Evolutionary conservation across 2,888 invertebrate species (phyloP).

Genomic region (Leucoma salicis): DNA sequence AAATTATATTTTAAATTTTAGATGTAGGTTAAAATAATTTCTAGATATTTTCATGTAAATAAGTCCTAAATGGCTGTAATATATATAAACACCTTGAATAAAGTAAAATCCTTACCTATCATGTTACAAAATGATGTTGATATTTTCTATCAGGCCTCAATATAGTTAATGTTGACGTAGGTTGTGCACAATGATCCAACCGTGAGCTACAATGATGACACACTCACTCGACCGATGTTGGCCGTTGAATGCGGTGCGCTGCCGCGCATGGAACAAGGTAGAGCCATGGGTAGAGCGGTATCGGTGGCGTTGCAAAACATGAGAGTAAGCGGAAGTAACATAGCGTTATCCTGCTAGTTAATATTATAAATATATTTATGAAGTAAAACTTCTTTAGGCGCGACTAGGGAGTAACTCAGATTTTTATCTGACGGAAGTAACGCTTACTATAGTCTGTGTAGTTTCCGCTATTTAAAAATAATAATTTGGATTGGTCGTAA

Average conservation of each 20-base stretch:
- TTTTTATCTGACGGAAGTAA: too few relatives aligned
- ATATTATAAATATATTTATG: not conserved
- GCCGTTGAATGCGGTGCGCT: slow-evolving; percentile 64
- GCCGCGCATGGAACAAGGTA: slow-evolving; percentile 31
- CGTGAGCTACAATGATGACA: slow-evolving; percentile 38
- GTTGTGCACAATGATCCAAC: slow-evolving; percentile 61
- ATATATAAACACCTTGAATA: slow-evolving; percentile 3
- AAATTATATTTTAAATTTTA: too few relatives aligned
- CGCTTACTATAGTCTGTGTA: too few relatives aligned
- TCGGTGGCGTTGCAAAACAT: slow-evolving; percentile 22
- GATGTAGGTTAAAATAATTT: not conserved
- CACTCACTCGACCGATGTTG: slow-evolving; percentile 64
- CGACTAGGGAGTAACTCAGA: too few relatives aligned
- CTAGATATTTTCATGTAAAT: not conserved
- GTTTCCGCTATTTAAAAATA: too few relatives aligned
- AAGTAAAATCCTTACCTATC: slow-evolving; percentile 64
- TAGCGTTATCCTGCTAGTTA: not conserved
- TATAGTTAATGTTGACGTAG: slow-evolving; percentile 77
- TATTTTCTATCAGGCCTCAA: slow-evolving; percentile 59
- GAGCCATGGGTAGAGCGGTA: slow-evolving; percentile 19
- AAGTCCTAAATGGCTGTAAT: not conserved
- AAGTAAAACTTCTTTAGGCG: too few relatives aligned
- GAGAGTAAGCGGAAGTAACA: slow-evolving; percentile 25
- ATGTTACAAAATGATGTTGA: slow-evolving; percentile 61
- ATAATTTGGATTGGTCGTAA: too few relatives aligned